Percentiles rank a stretch among this genome's conserved stretches.
These are phyloP conservation scores for Rhodeus uyekii DNA, from an alignment of 2,797 vertebrate genomes.

Conservation along the genomic window DNA sequence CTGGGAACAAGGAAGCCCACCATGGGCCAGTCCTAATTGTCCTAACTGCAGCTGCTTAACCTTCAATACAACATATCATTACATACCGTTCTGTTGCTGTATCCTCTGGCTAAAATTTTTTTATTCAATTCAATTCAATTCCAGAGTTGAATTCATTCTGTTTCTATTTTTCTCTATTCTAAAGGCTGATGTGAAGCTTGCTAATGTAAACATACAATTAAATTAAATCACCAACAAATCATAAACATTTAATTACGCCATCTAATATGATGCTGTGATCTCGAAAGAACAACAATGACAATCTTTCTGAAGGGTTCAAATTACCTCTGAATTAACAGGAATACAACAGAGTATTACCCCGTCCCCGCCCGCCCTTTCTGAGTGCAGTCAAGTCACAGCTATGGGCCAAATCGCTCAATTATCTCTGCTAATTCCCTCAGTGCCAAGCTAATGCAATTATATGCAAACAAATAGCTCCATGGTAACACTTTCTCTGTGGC, in stretches of 20 bases:
- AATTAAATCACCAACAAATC: background rate
- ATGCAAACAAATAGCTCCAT: conserved; percentile 71
- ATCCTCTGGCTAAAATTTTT: conserved; percentile 49
- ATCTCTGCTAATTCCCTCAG: conserved; percentile 72
- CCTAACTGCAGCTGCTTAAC: conserved; percentile 60
- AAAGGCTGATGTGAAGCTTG: background rate
- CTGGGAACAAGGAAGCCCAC: conserved; percentile 44
- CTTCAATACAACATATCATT: conserved; percentile 52
- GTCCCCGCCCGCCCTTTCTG: conserved; percentile 55
- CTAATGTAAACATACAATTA: background rate
- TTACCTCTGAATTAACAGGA: conserved; percentile 64
- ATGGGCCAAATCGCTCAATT: conserved; percentile 76
- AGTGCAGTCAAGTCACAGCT: conserved; percentile 71
- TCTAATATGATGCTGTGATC: conserved; percentile 5
- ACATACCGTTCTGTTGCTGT: conserved; percentile 40
- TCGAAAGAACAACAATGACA: conserved; percentile 31
- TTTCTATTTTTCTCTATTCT: background rate
- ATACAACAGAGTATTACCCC: conserved; percentile 63
- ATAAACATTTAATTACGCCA: conserved; percentile 26
- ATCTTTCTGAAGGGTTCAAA: conserved; percentile 37
- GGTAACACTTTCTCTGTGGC: conserved; percentile 58
- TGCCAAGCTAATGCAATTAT: conserved; percentile 74
- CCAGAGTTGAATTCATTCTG: background rate
- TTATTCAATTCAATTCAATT: too few relatives aligned
- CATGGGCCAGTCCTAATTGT: conserved; percentile 58